A percentile compares a stretch with the other conserved stretches of the same genome.
Evolutionary conservation across 2,797 vertebrate species (phyloP).

Genomic region (Gallirallus australis): DNA sequence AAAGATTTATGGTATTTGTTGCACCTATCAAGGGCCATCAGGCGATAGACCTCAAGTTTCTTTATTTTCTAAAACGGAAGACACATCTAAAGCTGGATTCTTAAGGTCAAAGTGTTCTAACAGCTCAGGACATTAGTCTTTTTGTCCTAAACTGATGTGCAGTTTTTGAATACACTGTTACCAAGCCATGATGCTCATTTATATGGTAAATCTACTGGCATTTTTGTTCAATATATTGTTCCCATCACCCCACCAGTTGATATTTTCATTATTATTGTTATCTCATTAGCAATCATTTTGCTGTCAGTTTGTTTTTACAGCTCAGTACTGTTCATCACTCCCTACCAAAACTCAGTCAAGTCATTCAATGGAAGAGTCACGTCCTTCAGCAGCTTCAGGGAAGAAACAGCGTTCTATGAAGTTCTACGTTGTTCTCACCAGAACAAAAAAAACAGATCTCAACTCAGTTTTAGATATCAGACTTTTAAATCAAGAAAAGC

Average conservation of each 20-base stretch:
- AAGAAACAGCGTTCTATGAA: not conserved
- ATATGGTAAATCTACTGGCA: not conserved
- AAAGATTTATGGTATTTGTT: not conserved
- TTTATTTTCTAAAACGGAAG: not conserved
- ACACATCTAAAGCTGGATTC: not conserved
- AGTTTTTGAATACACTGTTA: not conserved
- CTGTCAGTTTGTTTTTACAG: not conserved
- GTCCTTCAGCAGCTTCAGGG: not conserved
- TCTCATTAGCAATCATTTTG: not conserved
- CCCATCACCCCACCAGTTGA: not conserved
- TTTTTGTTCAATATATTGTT: not conserved
- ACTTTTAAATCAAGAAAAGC: not conserved
- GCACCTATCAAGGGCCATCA: not conserved
- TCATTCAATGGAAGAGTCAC: not conserved
- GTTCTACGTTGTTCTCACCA: not conserved
- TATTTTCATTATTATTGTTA: not conserved
- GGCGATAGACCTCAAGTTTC: not conserved
- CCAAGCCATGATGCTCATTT: not conserved
- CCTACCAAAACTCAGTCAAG: not conserved
- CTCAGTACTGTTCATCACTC: not conserved
- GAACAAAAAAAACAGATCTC: not conserved
- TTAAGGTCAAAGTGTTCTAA: not conserved
- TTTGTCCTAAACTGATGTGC: not conserved
- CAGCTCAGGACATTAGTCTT: not conserved
- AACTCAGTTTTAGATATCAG: not conserved